Conservation (phyloP, 2,113 vertebrate genomes). For the Microtus montanus region DNA sequence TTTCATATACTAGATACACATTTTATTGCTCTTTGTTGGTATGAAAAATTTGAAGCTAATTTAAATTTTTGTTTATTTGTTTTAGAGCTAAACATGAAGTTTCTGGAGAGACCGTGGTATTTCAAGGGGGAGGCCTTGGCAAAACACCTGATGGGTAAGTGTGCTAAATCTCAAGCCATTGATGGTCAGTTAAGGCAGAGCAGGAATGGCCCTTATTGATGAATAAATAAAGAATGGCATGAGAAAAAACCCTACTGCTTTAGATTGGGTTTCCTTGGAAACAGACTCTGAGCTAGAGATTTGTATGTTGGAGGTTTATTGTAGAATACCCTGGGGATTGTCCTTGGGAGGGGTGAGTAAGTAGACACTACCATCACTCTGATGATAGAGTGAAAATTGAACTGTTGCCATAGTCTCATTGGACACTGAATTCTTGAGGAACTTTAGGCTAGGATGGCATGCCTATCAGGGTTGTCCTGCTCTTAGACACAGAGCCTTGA, state of each 20-base stretch:
- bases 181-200: neutral
- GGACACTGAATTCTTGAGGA: neutral
- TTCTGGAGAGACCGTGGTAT: constrained; percentile 95
- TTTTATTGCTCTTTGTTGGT: constrained; percentile 27
- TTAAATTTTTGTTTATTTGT: constrained; percentile 56
- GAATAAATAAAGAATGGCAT: neutral
- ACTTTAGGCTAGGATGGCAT: neutral
- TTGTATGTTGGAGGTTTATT: neutral
- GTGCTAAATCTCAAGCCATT: neutral
- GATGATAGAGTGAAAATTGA: neutral
- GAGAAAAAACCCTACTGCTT: neutral
- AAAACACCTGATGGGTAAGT: constrained; percentile 98
- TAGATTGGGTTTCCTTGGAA: constrained; percentile 3
- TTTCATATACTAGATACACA: neutral
- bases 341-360: neutral
- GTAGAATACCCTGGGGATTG: neutral
- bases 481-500: neutral
- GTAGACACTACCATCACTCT: neutral
- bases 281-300: constrained; percentile 26
- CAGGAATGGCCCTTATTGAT: neutral
- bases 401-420: neutral
- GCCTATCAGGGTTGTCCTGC: neutral
- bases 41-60: constrained; percentile 53
- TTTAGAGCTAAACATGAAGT: constrained; percentile 92
- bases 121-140: constrained; percentile 93